Evolutionary conservation across 2,797 vertebrate genomes (phyloP), one percentile per base, ranked within the genome.

Genomic region (Florisuga fusca): DNA sequence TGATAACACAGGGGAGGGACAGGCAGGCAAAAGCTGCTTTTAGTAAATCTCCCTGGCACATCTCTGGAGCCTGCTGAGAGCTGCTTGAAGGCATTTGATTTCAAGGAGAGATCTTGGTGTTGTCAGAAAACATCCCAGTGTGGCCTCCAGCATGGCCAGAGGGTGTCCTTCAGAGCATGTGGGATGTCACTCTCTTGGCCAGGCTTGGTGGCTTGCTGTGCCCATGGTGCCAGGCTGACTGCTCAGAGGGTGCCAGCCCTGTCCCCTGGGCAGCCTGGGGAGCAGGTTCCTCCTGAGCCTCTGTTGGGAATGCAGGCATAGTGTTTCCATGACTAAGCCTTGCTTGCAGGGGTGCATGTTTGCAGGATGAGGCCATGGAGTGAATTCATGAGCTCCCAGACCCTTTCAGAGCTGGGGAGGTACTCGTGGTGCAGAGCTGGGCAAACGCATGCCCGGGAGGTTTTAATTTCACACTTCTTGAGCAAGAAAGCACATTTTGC

Each of bases 291-390:
- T 92, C 66, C 64, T 1, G 5, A 64, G 82, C 72, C 0, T 0
- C 73, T 38, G 12, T 38, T 0, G 6, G 93, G 91, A 94, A 94
- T 91, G 89, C 69, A 88, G 95, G 90, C 94, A 95, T 94, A 96
- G 89, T 91, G 91, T 94, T 96, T 96, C 96, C 94, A 96, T 93
- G 94, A 97, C 90, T 94, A 97, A 97, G 93, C 58, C 87, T 72
- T 0, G 3, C 91, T 90, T 75, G 89, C 84, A 88, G 84, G 95
- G 85, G 62, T 84, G 87, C 93, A 59, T 95, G 96, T 58, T 95
- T 97, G 89, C 92, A 95, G 93, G 89, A 69, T 96, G 94, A 97
- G 94, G 76, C 92, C 94, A 96, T 83, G 89, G 94, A 85, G 87
- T 0, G 22, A 95, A 85, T 91, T 81, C 27, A 92, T 7, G 69